A percentile compares a stretch with the other conserved stretches of the same genome.
Evolutionary conservation across 2,888 invertebrate genomes (phyloP).

Genomic region (Lacanobia wlatinum): DNA sequence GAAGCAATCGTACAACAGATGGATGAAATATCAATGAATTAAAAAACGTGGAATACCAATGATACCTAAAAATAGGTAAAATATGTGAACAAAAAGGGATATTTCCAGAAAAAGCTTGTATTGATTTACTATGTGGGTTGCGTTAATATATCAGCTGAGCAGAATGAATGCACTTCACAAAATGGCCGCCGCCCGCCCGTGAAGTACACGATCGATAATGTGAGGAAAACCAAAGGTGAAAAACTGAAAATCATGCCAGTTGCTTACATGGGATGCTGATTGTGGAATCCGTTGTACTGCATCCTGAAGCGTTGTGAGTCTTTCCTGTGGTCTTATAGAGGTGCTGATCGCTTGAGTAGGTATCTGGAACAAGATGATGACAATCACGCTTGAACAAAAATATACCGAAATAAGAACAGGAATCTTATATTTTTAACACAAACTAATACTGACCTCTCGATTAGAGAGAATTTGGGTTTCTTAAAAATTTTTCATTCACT

Average conservation of each 20-base stretch:
- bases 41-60: not conserved
- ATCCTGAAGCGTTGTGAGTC: slow-evolving; percentile 76
- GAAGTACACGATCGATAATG: slow-evolving; percentile 63
- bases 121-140: slow-evolving; percentile 71
- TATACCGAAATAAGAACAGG: slow-evolving; percentile 4
- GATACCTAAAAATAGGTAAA: not conserved
- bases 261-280: slow-evolving; percentile 89
- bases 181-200: slow-evolving; percentile 89
- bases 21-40: not conserved
- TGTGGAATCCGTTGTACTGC: slow-evolving; percentile 90
- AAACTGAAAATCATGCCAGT: slow-evolving; percentile 33
- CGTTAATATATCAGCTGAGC: slow-evolving; percentile 80
- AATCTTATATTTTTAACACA: slow-evolving; percentile 19
- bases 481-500: slow-evolving; percentile 83
- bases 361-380: slow-evolving; percentile 82
- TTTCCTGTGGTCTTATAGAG: slow-evolving; percentile 77
- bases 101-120: slow-evolving; percentile 45
- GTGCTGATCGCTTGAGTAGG: slow-evolving; percentile 81
- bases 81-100: not conserved
- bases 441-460: slow-evolving; percentile 84
- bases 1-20: not conserved
- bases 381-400: slow-evolving; percentile 37
- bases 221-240: slow-evolving; percentile 38
- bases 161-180: slow-evolving; percentile 86
- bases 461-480: slow-evolving; percentile 87